Evolutionary conservation across 2,888 invertebrate genomes (phyloP).

Genomic region (Tipula helvola): DNA sequence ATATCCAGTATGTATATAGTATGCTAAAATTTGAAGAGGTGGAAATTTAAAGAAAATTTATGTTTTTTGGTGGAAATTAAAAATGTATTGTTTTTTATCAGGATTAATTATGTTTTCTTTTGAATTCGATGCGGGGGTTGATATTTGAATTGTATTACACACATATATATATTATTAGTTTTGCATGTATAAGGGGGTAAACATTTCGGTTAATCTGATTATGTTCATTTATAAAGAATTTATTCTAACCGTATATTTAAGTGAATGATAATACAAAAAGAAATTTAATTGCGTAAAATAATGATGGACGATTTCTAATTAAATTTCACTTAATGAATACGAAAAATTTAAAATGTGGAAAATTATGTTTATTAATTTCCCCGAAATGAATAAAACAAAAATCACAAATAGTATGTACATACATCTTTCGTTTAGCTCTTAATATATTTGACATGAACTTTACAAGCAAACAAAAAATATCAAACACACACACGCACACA

Average conservation of each 20-base stretch:
- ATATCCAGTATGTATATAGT: not conserved
- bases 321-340: too few species aligned
- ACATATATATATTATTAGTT: not conserved
- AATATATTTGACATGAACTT: too few species aligned
- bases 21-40: not conserved
- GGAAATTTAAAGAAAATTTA: not conserved
- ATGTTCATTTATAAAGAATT: not conserved
- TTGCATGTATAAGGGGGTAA: not conserved
- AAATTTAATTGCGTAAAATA: too few species aligned
- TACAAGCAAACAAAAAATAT: not conserved
- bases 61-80: not conserved
- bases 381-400: too few species aligned
- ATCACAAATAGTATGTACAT: too few species aligned
- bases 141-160: not conserved
- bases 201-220: not conserved
- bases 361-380: too few species aligned
- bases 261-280: too few species aligned
- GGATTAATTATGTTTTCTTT: not conserved
- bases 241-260: too few species aligned
- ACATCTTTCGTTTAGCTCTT: too few species aligned
- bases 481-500: not conserved
- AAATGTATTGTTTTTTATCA: not conserved
- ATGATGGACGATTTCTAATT: too few species aligned
- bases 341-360: too few species aligned
- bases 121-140: not conserved